A percentile compares a stretch with the other conserved stretches of the same genome.
Conservation (phyloP, 1,140 invertebrate species). For the Drosophila bifasciata region DNA sequence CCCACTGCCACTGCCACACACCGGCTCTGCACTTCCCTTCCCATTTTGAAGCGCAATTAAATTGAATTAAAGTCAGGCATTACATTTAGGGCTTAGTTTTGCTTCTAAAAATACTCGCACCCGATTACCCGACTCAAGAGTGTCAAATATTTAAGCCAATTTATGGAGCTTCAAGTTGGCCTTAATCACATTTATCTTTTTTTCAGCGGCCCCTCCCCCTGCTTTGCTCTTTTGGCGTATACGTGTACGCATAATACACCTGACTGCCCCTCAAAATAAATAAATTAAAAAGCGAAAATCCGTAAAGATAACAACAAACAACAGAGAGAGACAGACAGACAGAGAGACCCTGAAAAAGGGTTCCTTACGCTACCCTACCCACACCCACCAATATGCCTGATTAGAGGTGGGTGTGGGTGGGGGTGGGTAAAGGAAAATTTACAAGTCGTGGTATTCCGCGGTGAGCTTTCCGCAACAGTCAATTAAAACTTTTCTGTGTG, state of each 20-base stretch:
- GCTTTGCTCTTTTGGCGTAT: constrained; percentile 31
- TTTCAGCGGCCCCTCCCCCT: not conserved
- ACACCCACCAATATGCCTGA: constrained; percentile 13
- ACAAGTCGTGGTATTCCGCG: constrained; percentile 23
- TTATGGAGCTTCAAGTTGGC: constrained; percentile 28
- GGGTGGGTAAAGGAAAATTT: constrained; percentile 28
- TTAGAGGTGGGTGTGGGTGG: constrained; percentile 11
- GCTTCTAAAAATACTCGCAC: not conserved
- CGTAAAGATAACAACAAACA: constrained; percentile 49
- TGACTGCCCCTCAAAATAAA: constrained; percentile 48
- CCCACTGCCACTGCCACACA: not conserved
- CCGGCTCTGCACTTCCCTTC: constrained; percentile 16
- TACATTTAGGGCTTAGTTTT: constrained; percentile 1
- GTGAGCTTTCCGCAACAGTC: constrained; percentile 65
- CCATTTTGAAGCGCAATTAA: constrained; percentile 26
- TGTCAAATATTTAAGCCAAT: constrained; percentile 50
- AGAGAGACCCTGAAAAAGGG: constrained; percentile 11
- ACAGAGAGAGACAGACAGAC: constrained; percentile 9
- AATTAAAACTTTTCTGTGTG: constrained; percentile 77
- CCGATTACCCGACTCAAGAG: constrained; percentile 16
- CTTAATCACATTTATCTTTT: constrained; percentile 34
- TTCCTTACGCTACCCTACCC: constrained; percentile 1
- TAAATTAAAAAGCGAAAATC: constrained; percentile 58
- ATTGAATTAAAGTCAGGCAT: constrained; percentile 13
- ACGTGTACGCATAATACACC: constrained; percentile 4